Evolutionary conservation across 1,140 invertebrate species (phyloP).

Genomic region (Acromyrmex heyeri): DNA sequence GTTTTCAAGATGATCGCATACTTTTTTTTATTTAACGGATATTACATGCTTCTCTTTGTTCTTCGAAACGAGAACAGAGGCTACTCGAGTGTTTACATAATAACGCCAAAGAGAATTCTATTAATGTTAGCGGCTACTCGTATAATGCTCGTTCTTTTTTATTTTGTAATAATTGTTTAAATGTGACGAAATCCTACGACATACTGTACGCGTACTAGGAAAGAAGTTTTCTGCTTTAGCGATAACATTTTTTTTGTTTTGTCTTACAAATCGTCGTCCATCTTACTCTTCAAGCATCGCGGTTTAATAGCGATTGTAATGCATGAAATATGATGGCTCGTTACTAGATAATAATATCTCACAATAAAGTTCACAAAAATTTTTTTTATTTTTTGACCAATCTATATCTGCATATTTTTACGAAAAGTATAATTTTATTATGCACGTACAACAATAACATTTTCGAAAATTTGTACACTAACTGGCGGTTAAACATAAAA

Average conservation of each 20-base stretch:
- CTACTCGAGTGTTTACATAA: slow-evolving; percentile 68
- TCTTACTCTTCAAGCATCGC: slow-evolving; percentile 8
- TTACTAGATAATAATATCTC: slow-evolving; percentile 32
- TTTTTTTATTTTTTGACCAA: slow-evolving; percentile 12
- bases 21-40: slow-evolving; percentile 63
- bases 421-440: slow-evolving; percentile 2
- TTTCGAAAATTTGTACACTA: slow-evolving; percentile 20
- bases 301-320: slow-evolving; percentile 12
- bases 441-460: slow-evolving; percentile 20
- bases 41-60: slow-evolving; percentile 63
- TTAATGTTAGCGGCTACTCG: slow-evolving; percentile 65
- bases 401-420: background rate
- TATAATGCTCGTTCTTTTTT: slow-evolving; percentile 49
- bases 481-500: slow-evolving; percentile 13
- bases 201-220: slow-evolving; percentile 32
- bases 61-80: slow-evolving; percentile 68
- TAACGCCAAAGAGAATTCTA: slow-evolving; percentile 77
- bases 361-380: slow-evolving; percentile 32
- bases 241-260: slow-evolving; percentile 39
- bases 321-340: background rate
- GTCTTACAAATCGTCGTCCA: background rate
- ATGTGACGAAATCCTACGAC: slow-evolving; percentile 61
- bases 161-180: slow-evolving; percentile 53
- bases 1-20: slow-evolving; percentile 76
- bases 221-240: slow-evolving; percentile 61